Evolutionary conservation across 2,888 invertebrate species (phyloP).

Genomic region (Erynnis tages): DNA sequence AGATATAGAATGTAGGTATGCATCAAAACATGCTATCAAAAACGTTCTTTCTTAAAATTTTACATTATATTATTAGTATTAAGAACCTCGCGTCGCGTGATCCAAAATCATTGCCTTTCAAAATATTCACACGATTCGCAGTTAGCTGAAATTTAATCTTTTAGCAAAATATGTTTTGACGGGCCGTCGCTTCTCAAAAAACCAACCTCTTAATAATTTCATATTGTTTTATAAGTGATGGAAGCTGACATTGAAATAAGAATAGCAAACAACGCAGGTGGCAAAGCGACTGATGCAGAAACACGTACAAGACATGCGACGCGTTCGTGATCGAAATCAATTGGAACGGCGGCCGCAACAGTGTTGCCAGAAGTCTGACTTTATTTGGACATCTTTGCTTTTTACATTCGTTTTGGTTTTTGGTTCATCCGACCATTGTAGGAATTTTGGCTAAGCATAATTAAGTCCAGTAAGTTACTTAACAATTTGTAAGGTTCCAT

Average conservation of each 20-base stretch:
- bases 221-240: conserved; percentile 12
- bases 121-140: conserved; percentile 15
- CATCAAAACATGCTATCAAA: no score
- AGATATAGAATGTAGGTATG: no score
- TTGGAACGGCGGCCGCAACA: conserved; percentile 36
- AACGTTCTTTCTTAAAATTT: no score
- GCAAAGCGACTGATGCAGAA: conserved; percentile 19
- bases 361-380: no score
- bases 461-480: no score
- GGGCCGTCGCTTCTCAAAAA: conserved; percentile 8
- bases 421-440: no score
- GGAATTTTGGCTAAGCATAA: no score
- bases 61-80: not conserved
- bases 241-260: conserved; percentile 18
- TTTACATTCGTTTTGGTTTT: no score
- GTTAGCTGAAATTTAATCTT: conserved; percentile 20
- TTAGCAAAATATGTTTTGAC: conserved; percentile 21
- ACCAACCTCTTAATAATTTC: not conserved
- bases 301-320: conserved; percentile 26
- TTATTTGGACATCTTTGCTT: no score
- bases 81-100: conserved; percentile 13
- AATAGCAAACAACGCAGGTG: conserved; percentile 24
- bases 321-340: conserved; percentile 35
- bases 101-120: conserved; percentile 15
- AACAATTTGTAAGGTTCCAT: no score